Percentiles rank a stretch among this genome's conserved stretches.
Conservation (phyloP, 2,797 vertebrate species). For the Urophycis tenuis region DNA sequence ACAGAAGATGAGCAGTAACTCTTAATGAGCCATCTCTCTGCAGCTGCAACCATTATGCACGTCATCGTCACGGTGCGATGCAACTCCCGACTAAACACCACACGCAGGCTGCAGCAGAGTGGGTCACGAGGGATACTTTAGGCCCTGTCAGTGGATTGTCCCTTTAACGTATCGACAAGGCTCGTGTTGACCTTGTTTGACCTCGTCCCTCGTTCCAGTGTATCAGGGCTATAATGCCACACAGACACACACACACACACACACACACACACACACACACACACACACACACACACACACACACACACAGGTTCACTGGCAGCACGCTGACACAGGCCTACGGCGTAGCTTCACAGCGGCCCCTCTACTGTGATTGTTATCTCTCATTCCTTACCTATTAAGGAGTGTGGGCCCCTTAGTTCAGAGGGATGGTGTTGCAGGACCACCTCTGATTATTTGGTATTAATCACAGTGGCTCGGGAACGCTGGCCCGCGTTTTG, state of each 20-base stretch:
- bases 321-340: too few relatives aligned
- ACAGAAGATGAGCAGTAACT: neutral
- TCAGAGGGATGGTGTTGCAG: neutral
- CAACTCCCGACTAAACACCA: neutral
- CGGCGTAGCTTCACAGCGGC: neutral
- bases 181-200: neutral
- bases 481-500: neutral
- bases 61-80: neutral
- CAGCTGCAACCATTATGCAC: neutral
- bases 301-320: neutral
- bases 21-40: neutral
- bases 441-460: conserved; percentile 5
- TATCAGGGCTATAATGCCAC: neutral
- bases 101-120: neutral
- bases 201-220: neutral
- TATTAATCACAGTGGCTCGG: neutral
- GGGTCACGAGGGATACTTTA: too few relatives aligned
- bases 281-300: too few relatives aligned
- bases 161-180: neutral
- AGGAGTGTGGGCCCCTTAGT: neutral
- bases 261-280: too few relatives aligned
- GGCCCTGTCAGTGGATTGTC: neutral
- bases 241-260: too few relatives aligned
- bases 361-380: neutral
- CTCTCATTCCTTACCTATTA: neutral